Conservation (phyloP, 1,140 invertebrate species). For the Pentalonia nigronervosa region DNA sequence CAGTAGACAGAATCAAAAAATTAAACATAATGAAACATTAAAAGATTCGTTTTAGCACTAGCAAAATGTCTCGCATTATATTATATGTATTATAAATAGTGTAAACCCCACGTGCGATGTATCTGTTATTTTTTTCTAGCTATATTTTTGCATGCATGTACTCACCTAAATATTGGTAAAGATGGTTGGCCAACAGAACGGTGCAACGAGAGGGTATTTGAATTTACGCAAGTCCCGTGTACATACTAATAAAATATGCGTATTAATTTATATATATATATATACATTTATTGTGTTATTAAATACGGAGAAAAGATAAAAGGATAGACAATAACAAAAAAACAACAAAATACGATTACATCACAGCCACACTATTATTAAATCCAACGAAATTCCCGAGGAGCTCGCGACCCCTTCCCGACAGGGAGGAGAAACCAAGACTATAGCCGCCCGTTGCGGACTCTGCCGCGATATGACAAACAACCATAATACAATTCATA, state of each 20-base stretch:
- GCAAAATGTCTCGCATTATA: not conserved
- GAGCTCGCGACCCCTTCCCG: conserved; percentile 55
- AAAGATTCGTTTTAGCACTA: not conserved
- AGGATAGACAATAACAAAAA: not conserved
- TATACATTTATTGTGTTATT: not conserved
- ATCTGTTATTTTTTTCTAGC: not conserved
- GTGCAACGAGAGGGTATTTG: not conserved
- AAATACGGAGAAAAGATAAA: not conserved
- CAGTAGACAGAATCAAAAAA: not conserved
- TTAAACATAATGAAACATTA: not conserved
- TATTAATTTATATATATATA: not conserved
- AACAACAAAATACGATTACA: conserved; percentile 5
- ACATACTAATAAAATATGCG: not conserved
- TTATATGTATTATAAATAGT: not conserved
- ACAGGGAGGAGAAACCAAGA: conserved; percentile 55
- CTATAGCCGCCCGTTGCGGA: conserved; percentile 23
- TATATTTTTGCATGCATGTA: not conserved
- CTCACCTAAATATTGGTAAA: not conserved
- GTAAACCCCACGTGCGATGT: not conserved
- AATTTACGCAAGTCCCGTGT: not conserved
- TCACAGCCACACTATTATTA: not conserved
- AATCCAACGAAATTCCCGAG: conserved; percentile 11
- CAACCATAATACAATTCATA: not conserved
- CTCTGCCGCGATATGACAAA: not conserved
- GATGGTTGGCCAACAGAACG: not conserved